These are phyloP conservation scores for Pollenia angustigena DNA, from an alignment of 2,888 invertebrate species.

Conservation along the genomic window DNA sequence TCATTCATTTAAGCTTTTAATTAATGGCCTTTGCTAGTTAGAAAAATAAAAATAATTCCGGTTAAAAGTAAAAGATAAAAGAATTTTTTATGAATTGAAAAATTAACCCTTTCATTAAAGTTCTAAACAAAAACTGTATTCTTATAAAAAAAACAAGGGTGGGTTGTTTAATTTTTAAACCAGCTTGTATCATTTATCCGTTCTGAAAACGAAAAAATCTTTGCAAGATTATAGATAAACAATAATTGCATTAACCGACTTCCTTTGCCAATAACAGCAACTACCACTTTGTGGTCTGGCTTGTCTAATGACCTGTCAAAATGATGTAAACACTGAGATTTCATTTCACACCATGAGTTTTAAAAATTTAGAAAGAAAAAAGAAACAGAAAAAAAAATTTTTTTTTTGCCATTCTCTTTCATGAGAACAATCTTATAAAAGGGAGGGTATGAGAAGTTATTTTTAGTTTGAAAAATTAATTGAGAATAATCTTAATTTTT, in stretches of 20 bases:
- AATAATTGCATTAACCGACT: constrained; percentile 63
- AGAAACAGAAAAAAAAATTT: neutral
- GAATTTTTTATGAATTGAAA: constrained; percentile 28
- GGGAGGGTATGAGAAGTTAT: neutral
- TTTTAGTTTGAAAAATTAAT: constrained; percentile 20
- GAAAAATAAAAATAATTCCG: constrained; percentile 30
- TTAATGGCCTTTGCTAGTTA: constrained; percentile 59
- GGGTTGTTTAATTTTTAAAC: constrained; percentile 26
- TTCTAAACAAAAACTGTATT: neutral
- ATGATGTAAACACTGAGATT: constrained; percentile 46
- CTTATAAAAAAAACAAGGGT: constrained; percentile 20
- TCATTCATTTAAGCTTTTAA: constrained; percentile 72
- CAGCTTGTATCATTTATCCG: constrained; percentile 53
- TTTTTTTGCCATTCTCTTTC: constrained; percentile 2
- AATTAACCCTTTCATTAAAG: constrained; percentile 60
- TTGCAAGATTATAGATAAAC: constrained; percentile 45
- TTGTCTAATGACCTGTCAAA: constrained; percentile 70
- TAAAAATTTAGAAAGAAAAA: neutral
- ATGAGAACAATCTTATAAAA: neutral
- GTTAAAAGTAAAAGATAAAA: constrained; percentile 11
- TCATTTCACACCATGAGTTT: constrained; percentile 28
- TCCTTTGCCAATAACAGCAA: neutral
- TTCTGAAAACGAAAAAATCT: constrained; percentile 31
- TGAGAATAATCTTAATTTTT: constrained; percentile 22
- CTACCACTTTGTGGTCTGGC: constrained; percentile 65